Percentiles rank a stretch among this genome's conserved stretches.
Evolutionary conservation across 2,113 vertebrate species (phyloP).

Genomic region (Scytalopus superciliaris): DNA sequence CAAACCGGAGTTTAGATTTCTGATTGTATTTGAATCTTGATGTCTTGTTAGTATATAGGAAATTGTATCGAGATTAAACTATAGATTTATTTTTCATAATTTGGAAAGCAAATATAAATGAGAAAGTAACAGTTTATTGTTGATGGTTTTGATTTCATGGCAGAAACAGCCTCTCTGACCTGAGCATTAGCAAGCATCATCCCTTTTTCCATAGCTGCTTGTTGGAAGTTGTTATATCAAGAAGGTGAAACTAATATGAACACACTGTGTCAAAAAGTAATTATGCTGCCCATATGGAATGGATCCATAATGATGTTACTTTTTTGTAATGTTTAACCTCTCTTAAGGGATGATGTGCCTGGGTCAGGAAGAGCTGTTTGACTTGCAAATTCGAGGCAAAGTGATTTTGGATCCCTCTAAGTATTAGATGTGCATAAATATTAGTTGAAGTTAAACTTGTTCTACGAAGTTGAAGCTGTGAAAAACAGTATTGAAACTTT

Average conservation of each 20-base stretch:
- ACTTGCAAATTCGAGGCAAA: not conserved
- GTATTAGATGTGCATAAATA: not conserved
- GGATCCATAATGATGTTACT: not conserved
- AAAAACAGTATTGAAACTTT: not conserved
- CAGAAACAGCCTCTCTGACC: not conserved
- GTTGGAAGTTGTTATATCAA: not conserved
- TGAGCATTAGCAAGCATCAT: not conserved
- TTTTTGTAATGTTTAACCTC: not conserved
- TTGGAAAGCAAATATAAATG: not conserved
- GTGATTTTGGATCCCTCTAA: not conserved
- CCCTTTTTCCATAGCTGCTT: not conserved
- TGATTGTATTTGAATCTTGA: not conserved
- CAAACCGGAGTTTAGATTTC: not conserved
- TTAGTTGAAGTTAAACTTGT: not conserved
- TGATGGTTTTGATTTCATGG: not conserved
- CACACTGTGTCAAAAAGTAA: not conserved
- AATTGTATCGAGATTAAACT: not conserved
- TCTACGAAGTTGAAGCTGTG: not conserved
- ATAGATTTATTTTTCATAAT: not conserved
- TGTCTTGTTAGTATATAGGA: not conserved
- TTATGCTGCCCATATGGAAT: not conserved
- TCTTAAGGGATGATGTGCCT: not conserved
- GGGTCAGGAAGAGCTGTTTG: not conserved
- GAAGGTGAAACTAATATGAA: not conserved
- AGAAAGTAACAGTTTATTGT: not conserved